phyloP scores from a whole-genome alignment of 2,797 vertebrate genomes.

The Avahi laniger region DNA sequence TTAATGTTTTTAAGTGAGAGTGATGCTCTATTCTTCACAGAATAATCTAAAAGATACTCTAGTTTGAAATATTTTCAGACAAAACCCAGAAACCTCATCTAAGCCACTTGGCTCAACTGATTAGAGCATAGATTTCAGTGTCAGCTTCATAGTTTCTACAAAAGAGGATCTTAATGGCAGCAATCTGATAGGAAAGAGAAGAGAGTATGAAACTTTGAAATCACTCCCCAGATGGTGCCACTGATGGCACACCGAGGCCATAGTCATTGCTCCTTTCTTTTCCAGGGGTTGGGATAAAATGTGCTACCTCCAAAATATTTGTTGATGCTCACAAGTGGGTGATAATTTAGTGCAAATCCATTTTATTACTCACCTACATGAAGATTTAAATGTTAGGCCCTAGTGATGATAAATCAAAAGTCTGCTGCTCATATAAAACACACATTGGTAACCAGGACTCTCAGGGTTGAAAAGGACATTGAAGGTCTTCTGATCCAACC shows the following conservation, averaged over 20 bases:
- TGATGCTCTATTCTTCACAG: constrained; percentile 17
- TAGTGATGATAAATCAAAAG: neutral
- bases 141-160: neutral
- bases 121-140: neutral
- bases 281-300: neutral
- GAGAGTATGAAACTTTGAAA: neutral
- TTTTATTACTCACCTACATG: neutral
- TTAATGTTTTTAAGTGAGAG: neutral
- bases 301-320: neutral
- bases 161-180: neutral
- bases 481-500: constrained; percentile 46
- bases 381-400: neutral
- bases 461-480: constrained; percentile 34
- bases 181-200: neutral
- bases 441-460: neutral
- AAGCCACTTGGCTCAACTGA: neutral
- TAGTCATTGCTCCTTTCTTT: neutral
- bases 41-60: constrained; percentile 9
- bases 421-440: neutral
- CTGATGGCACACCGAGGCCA: neutral
- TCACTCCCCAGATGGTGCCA: neutral
- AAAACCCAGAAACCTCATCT: neutral
- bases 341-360: neutral
- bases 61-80: constrained; percentile 40
- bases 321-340: neutral